phyloP scores from a whole-genome alignment of 2,888 invertebrate genomes.

The Molanna angustata region DNA sequence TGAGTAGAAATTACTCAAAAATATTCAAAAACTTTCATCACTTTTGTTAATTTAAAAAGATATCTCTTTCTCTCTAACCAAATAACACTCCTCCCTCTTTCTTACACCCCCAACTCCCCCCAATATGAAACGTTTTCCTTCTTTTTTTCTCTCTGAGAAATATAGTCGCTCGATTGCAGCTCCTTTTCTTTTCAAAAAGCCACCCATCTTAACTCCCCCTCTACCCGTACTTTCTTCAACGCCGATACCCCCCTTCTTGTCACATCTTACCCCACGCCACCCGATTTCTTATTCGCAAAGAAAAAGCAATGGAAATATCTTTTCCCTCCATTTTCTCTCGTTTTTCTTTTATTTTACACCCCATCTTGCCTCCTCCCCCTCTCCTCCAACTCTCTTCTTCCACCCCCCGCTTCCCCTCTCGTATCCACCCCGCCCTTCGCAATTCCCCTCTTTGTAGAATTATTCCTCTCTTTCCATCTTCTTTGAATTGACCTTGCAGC shows the following conservation, averaged over 20 bases:
- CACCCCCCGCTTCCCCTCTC: conserved; percentile 6
- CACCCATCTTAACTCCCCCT: neutral
- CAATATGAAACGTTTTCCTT: conserved; percentile 14
- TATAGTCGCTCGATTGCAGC: conserved; percentile 11
- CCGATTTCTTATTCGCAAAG: conserved; percentile 2
- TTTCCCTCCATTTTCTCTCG: conserved; percentile 4
- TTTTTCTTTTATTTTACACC: conserved; percentile 18
- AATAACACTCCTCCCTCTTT: neutral
- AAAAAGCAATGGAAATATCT: conserved; percentile 12
- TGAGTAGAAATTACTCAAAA: too few relatives aligned
- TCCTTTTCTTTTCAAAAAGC: conserved; percentile 14
- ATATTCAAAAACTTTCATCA: too few relatives aligned
- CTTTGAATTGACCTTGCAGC: too few relatives aligned
- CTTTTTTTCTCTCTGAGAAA: conserved; percentile 17
- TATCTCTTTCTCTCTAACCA: too few relatives aligned
- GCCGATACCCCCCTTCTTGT: neutral
- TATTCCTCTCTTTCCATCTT: neutral
- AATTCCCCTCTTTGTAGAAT: neutral
- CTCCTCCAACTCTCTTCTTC: neutral
- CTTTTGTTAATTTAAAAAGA: too few relatives aligned
- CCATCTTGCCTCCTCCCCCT: conserved; percentile 8
- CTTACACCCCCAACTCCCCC: neutral
- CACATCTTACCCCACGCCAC: neutral
- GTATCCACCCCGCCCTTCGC: too few relatives aligned
- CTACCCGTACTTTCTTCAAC: neutral